Evolutionary conservation across 2,797 vertebrate genomes (phyloP).

Genomic region (Artibeus lituratus): DNA sequence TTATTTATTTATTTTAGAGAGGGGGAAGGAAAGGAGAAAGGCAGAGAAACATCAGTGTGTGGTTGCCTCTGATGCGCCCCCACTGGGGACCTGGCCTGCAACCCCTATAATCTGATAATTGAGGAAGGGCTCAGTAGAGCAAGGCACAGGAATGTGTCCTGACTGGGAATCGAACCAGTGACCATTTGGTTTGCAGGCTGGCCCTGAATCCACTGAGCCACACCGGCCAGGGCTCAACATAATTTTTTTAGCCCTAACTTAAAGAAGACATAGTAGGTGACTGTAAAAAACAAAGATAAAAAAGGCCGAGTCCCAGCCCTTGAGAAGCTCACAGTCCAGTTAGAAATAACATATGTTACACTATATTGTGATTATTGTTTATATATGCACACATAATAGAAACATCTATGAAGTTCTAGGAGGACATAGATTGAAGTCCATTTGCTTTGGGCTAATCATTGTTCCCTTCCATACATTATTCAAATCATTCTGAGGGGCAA

Average conservation of each 20-base stretch:
- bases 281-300: neutral
- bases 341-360: neutral
- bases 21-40: too few relatives aligned
- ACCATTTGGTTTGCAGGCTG: too few relatives aligned
- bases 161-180: too few relatives aligned
- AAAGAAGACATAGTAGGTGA: neutral
- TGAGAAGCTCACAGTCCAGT: neutral
- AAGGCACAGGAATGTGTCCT: too few relatives aligned
- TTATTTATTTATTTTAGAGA: too few relatives aligned
- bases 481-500: constrained; percentile 18
- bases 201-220: too few relatives aligned
- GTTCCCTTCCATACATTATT: neutral
- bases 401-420: neutral
- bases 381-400: neutral
- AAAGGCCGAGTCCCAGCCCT: neutral
- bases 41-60: too few relatives aligned
- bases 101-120: too few relatives aligned
- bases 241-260: neutral
- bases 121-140: too few relatives aligned
- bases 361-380: neutral
- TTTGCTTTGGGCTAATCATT: constrained; percentile 27
- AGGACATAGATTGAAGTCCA: neutral
- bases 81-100: too few relatives aligned
- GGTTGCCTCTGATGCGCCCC: too few relatives aligned
- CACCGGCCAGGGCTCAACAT: too few relatives aligned